phyloP scores from a whole-genome alignment of 2,113 vertebrate species.

The Elaphurus davidianus region DNA sequence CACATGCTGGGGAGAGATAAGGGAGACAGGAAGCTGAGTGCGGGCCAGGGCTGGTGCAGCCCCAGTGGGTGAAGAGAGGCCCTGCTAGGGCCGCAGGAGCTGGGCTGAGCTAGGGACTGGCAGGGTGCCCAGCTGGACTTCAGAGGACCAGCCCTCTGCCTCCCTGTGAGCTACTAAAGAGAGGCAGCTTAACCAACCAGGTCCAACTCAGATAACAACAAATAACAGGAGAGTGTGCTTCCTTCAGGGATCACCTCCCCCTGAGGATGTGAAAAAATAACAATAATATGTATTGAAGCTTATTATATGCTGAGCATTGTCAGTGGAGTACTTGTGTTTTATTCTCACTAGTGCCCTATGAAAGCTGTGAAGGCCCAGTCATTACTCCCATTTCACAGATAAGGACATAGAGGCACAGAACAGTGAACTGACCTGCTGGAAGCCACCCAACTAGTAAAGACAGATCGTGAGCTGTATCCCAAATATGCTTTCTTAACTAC shows the following conservation, averaged over 20 bases:
- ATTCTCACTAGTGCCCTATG: background rate
- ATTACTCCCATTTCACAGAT: background rate
- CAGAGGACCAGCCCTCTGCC: background rate
- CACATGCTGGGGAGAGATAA: constrained; percentile 60
- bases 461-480: background rate
- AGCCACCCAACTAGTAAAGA: background rate
- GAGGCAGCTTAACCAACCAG: background rate
- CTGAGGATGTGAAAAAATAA: background rate
- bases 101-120: background rate
- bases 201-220: background rate
- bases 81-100: background rate
- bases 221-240: background rate
- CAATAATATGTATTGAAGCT: background rate
- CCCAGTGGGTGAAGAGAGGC: background rate
- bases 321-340: background rate
- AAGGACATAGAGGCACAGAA: background rate
- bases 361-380: background rate
- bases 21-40: constrained; percentile 54
- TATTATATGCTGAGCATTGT: background rate
- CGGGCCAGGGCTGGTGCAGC: background rate
- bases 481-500: background rate
- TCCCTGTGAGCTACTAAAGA: background rate
- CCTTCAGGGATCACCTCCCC: background rate
- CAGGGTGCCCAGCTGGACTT: constrained; percentile 28
- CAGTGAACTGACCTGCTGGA: background rate